Evolutionary conservation across 1,140 invertebrate genomes (phyloP).

Genomic region (Melanaphis sacchari): DNA sequence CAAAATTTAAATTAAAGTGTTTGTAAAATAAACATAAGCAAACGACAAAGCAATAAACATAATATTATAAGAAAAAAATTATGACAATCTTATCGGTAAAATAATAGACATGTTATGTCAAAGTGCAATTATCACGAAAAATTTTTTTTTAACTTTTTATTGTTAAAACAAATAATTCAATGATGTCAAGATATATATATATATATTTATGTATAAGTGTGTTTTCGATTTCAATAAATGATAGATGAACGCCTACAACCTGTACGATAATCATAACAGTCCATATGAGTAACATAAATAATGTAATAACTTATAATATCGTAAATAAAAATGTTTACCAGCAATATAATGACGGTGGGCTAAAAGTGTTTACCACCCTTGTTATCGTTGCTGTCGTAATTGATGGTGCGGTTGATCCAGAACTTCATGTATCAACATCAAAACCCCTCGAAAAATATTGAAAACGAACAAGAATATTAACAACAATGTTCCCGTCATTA

Average conservation of each 20-base stretch:
- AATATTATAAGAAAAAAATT: background rate
- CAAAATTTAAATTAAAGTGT: background rate
- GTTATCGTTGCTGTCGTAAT: background rate
- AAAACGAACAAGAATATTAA: background rate
- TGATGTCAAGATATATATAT: background rate
- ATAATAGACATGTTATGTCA: background rate
- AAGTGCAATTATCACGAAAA: background rate
- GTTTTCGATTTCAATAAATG: background rate
- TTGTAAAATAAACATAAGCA: background rate
- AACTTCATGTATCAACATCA: background rate
- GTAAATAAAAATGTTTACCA: background rate
- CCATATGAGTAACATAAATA: background rate
- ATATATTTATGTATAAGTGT: too few relatives aligned
- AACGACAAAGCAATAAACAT: background rate
- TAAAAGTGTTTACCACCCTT: background rate
- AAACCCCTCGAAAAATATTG: background rate
- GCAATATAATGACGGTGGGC: background rate
- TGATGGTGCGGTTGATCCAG: background rate
- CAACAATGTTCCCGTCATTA: background rate
- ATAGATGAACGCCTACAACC: background rate
- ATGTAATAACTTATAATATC: background rate
- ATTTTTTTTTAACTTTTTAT: background rate
- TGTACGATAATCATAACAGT: background rate
- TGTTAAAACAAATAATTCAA: background rate
- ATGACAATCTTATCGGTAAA: background rate